Base-by-base conservation (phyloP, 1,140 invertebrate genomes). In the Macrobrachium nipponense region DNA sequence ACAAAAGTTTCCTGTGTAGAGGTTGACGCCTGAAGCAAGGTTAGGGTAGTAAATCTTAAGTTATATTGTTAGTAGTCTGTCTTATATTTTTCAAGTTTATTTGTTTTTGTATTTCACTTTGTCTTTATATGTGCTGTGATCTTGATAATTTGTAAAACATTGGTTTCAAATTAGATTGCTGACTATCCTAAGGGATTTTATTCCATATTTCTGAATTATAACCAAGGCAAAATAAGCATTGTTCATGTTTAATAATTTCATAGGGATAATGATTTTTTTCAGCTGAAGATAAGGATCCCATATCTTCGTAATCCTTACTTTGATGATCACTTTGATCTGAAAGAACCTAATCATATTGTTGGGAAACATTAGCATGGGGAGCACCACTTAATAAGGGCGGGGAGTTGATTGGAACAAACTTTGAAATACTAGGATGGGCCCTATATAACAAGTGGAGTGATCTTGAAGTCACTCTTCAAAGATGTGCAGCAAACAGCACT, bases 311-410 rank as follows among this genome's bases (percentile, higher is more conserved):
- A 98, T 90, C 94, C 94, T 5, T 95, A 93, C 90, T 95, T 95
- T 91, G 97, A 98, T 92, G 94, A 96, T 90, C 96, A 98, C 91
- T 97, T 97, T 92, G 96, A 97, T 91, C 91, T 97, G 5, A 93
- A 90, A 83, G 93, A 96, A 88, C 92, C 94, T 12, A 90, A 92
- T 66, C 92, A 94, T 90, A 91, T 96, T 44, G 92, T 95, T 66
- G 97, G 96, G 11, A 98, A 92, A 96, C 96, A 2, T 90, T 98
- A 18, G 92, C 91, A 66, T 93, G 93, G 90, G 59, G 68, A 5
- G 64, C 86, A 20, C 70, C 80, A 20, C 75, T 70, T 70, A 4
- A 36, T 36, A 36, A 4, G 61, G 86, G 88, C 18, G 89, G 92
- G 72, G 92, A 94, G 89, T 89, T 92, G 87, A 87, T 95, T 27